Percentiles rank a stretch among this genome's conserved stretches.
Evolutionary conservation across 2,888 invertebrate species (phyloP).

Genomic region (Prosopocoilus inquinatus): DNA sequence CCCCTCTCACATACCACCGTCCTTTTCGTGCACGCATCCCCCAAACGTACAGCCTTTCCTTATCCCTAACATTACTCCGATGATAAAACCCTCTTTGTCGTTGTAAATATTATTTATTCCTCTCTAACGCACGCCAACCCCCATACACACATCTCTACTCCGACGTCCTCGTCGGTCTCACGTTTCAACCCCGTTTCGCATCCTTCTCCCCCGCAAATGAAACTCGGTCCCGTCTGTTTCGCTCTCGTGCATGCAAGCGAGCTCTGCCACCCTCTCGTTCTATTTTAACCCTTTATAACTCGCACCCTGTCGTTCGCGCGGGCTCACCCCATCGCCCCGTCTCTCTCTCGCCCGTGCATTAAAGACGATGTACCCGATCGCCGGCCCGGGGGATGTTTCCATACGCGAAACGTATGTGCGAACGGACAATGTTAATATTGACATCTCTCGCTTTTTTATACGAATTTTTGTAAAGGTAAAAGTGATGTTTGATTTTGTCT

Average conservation of each 20-base stretch:
- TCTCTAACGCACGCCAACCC: slow-evolving; percentile 9
- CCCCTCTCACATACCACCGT: slow-evolving; percentile 12
- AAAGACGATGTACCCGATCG: slow-evolving; percentile 33
- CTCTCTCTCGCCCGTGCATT: slow-evolving; percentile 24
- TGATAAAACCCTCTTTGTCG: slow-evolving; percentile 39
- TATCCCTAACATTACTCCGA: slow-evolving; percentile 24
- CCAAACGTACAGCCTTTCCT: slow-evolving; percentile 12
- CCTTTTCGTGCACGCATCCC: slow-evolving; percentile 9
- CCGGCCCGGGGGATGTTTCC: slow-evolving; percentile 25
- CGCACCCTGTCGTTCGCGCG: slow-evolving; percentile 21
- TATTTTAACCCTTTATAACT: slow-evolving; percentile 33
- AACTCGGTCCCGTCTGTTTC: slow-evolving; percentile 5
- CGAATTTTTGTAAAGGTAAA: slow-evolving; percentile 46
- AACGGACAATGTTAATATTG: slow-evolving; percentile 40
- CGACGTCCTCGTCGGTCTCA: background rate
- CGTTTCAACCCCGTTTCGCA: slow-evolving; percentile 17
- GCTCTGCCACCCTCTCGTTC: slow-evolving; percentile 23
- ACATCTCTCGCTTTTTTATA: slow-evolving; percentile 43
- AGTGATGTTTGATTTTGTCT: slow-evolving; percentile 47
- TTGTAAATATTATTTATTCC: slow-evolving; percentile 23
- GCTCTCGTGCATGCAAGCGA: background rate
- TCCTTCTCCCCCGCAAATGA: slow-evolving; percentile 28
- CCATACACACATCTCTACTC: background rate
- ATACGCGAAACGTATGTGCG: slow-evolving; percentile 26
- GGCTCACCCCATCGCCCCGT: slow-evolving; percentile 26